Conservation (phyloP, 1,140 invertebrate species). For the Stegodyphus mimosarum region DNA sequence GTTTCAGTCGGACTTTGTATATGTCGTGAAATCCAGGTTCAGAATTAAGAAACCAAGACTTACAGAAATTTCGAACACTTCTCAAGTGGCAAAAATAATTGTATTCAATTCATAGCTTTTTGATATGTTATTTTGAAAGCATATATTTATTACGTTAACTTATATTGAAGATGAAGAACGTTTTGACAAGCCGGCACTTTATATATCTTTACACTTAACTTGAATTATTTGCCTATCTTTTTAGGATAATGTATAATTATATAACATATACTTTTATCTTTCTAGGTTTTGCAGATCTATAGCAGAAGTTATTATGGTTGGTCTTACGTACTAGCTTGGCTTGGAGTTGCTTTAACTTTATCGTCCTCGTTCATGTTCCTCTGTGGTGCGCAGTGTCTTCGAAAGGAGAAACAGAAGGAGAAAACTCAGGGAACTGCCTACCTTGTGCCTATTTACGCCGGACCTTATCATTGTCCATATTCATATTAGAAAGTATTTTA, state of each 20-base stretch:
- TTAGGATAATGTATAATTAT: not conserved
- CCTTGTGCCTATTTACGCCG: slow-evolving; percentile 50
- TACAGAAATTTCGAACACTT: too few species aligned
- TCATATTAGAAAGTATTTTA: slow-evolving; percentile 44
- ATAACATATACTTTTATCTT: not conserved
- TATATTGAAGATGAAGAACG: too few species aligned
- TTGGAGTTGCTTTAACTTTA: slow-evolving; percentile 88
- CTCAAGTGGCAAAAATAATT: too few species aligned
- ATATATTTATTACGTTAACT: too few species aligned
- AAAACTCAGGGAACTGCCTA: slow-evolving; percentile 51
- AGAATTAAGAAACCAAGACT: too few species aligned
- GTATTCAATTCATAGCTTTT: too few species aligned
- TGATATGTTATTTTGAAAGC: too few species aligned
- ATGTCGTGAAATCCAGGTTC: too few species aligned
- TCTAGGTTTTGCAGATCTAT: slow-evolving; percentile 76
- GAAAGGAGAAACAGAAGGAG: slow-evolving; percentile 77
- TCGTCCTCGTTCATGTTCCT: slow-evolving; percentile 90
- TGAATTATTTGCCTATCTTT: too few species aligned
- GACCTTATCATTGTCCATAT: slow-evolving; percentile 54
- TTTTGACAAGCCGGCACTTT: too few species aligned
- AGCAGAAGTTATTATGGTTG: slow-evolving; percentile 91
- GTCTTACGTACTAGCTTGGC: slow-evolving; percentile 96
- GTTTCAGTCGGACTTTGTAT: too few species aligned
- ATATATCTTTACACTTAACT: too few species aligned
- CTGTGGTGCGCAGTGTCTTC: slow-evolving; percentile 89